Conservation (phyloP, 2,888 invertebrate species). For the Sarcophaga caerulescens region DNA sequence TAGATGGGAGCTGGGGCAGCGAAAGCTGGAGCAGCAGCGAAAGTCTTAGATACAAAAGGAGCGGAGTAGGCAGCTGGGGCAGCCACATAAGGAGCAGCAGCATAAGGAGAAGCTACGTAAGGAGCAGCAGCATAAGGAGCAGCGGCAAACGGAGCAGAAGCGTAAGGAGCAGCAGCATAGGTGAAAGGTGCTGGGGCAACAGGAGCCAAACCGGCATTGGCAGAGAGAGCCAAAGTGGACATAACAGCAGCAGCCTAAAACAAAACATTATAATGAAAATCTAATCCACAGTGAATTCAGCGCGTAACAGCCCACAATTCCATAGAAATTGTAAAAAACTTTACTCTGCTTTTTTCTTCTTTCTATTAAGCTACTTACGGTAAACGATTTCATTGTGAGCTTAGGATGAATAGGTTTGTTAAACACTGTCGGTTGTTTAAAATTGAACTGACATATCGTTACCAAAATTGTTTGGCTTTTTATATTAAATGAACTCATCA, state of each 20-base stretch:
- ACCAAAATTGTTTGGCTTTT: slow-evolving; percentile 77
- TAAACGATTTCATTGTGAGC: slow-evolving; percentile 81
- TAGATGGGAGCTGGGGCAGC: slow-evolving; percentile 71
- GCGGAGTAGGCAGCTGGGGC: slow-evolving; percentile 70
- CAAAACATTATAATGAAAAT: slow-evolving; percentile 6
- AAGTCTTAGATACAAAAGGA: slow-evolving; percentile 66
- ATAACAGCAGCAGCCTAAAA: slow-evolving; percentile 79
- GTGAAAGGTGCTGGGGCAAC: slow-evolving; percentile 71
- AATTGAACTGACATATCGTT: slow-evolving; percentile 81
- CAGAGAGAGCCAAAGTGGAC: slow-evolving; percentile 79
- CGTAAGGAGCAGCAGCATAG: slow-evolving; percentile 62
- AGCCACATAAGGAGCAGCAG: slow-evolving; percentile 63
- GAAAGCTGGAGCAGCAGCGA: slow-evolving; percentile 68
- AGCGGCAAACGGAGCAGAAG: slow-evolving; percentile 57
- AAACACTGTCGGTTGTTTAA: slow-evolving; percentile 80
- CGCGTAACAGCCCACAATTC: not conserved
- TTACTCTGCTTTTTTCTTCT: not conserved
- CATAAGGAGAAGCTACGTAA: slow-evolving; percentile 66
- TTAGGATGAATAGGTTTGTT: slow-evolving; percentile 75
- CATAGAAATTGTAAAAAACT: not conserved
- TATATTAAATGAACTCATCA: slow-evolving; percentile 73
- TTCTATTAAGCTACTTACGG: slow-evolving; percentile 77
- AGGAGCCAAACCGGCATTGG: slow-evolving; percentile 77
- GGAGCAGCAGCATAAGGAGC: slow-evolving; percentile 67
- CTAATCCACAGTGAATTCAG: slow-evolving; percentile 17